Conservation (phyloP, 2,797 vertebrate genomes). For the Hippopotamyrus pictus region DNA sequence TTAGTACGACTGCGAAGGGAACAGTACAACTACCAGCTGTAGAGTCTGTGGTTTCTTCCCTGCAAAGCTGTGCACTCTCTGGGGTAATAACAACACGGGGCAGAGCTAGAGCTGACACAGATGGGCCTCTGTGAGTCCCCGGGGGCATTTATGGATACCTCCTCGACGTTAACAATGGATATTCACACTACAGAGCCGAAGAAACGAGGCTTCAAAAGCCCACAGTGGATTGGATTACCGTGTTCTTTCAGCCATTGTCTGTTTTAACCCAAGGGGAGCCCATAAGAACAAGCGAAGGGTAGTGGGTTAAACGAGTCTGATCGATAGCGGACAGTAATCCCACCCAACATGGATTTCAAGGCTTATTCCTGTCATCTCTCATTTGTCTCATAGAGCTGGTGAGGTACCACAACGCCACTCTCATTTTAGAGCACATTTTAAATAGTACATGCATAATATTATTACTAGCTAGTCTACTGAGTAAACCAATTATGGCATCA, state of each 20-base stretch:
- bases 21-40: not conserved
- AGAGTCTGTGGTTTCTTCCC: not conserved
- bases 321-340: not conserved
- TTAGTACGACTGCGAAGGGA: not conserved
- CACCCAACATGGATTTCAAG: not conserved
- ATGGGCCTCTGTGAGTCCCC: not conserved
- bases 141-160: not conserved
- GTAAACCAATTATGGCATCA: conserved; percentile 3
- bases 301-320: not conserved
- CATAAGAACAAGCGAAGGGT: not conserved
- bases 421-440: not conserved
- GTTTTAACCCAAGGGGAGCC: conserved; percentile 2
- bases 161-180: not conserved
- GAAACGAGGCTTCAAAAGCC: not conserved
- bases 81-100: not conserved
- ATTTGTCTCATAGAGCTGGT: not conserved
- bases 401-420: not conserved
- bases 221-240: conserved; percentile 3
- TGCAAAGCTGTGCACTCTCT: not conserved
- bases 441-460: conserved; percentile 1
- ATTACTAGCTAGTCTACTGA: not conserved
- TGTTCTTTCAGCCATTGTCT: not conserved
- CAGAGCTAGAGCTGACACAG: not conserved
- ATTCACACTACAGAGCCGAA: not conserved
- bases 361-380: not conserved